Conservation (phyloP, 2,113 vertebrate genomes). For the Procavia capensis region DNA sequence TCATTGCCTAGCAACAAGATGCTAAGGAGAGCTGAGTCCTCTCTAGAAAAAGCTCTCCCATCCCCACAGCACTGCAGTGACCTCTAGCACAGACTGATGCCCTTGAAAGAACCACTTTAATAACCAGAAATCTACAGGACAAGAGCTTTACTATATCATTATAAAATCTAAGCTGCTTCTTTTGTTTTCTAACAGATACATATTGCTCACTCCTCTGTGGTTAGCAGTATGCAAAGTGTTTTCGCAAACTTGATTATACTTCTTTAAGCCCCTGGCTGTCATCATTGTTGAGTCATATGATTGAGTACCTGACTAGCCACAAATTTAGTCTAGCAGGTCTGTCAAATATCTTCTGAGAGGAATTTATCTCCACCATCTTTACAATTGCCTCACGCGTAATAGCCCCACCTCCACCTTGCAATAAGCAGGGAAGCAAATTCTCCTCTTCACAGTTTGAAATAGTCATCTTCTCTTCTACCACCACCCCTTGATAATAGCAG, state of each 20-base stretch:
- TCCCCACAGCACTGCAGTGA: background rate
- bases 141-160: conserved; percentile 28
- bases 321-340: background rate
- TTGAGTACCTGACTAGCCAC: background rate
- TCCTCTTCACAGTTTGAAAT: background rate
- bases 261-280: background rate
- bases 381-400: background rate
- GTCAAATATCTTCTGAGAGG: background rate
- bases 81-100: conserved; percentile 58
- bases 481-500: conserved; percentile 11
- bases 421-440: background rate
- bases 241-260: background rate
- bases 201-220: background rate
- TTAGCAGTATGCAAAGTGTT: conserved; percentile 35
- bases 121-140: background rate
- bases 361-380: background rate
- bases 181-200: conserved; percentile 21
- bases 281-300: background rate
- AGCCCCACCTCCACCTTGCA: background rate
- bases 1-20: conserved; percentile 80
- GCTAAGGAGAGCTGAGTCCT: conserved; percentile 63
- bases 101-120: conserved; percentile 70
- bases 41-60: conserved; percentile 51
- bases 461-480: background rate
- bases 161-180: background rate